phyloP scores from a whole-genome alignment of 2,888 invertebrate genomes.

The Diogma glabrata region DNA sequence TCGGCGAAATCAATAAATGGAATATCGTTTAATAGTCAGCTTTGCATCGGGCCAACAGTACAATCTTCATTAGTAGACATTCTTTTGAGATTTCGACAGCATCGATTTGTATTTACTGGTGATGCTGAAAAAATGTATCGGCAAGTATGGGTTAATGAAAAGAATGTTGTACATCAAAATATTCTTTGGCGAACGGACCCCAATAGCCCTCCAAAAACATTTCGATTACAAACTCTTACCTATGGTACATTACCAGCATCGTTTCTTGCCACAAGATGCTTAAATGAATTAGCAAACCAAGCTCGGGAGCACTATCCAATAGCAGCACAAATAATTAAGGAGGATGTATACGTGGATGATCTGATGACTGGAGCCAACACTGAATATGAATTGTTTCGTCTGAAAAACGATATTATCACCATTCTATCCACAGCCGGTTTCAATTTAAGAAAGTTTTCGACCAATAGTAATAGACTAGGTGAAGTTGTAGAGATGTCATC shows the following conservation, averaged over 20 bases:
- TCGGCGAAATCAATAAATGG: too few relatives aligned
- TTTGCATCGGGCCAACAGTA: neutral
- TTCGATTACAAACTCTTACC: neutral
- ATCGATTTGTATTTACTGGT: too few relatives aligned
- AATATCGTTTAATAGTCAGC: too few relatives aligned
- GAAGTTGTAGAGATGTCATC: too few relatives aligned
- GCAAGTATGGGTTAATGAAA: neutral
- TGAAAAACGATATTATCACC: too few relatives aligned
- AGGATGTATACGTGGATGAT: neutral
- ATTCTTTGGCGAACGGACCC: neutral
- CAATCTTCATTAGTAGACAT: neutral
- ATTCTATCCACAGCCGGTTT: too few relatives aligned
- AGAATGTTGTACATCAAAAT: neutral
- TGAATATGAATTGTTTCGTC: too few relatives aligned
- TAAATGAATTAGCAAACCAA: neutral
- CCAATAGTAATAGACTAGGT: too few relatives aligned
- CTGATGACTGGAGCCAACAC: neutral
- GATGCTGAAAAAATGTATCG: slow-evolving; percentile 2
- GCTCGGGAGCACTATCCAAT: too few relatives aligned
- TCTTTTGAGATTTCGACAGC: too few relatives aligned
- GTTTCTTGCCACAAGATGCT: neutral
- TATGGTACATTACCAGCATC: neutral
- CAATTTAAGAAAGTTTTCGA: too few relatives aligned
- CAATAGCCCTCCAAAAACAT: neutral
- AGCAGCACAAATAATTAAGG: neutral